Percentiles rank a stretch among this genome's conserved stretches.
These are phyloP conservation scores for Oreochromis mossambicus DNA, from an alignment of 2,797 vertebrate species.

Conservation along the genomic window DNA sequence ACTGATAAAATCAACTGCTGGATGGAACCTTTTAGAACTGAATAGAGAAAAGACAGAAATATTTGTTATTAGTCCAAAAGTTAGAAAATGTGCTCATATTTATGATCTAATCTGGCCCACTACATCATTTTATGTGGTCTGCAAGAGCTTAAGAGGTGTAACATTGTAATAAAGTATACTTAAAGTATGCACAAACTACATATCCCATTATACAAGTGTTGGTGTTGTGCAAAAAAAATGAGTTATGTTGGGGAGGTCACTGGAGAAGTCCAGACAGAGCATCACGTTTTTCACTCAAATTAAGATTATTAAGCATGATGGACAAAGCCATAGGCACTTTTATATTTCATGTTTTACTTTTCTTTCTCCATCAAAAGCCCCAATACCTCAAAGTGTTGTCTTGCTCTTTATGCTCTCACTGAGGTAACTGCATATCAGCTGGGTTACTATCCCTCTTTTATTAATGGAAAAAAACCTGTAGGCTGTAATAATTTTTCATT, in stretches of 20 bases:
- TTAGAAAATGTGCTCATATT: neutral
- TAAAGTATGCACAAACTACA: neutral
- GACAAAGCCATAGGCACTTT: too few species aligned
- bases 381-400: too few species aligned
- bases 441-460: neutral
- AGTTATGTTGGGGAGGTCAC: neutral
- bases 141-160: neutral
- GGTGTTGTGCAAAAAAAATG: rapidly evolving
- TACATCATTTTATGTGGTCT: neutral
- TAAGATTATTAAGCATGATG: too few species aligned
- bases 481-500: neutral
- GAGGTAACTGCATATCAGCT: neutral
- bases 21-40: neutral
- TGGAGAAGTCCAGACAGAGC: too few species aligned
- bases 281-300: too few species aligned
- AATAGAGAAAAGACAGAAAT: neutral
- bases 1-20: neutral
- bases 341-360: too few species aligned
- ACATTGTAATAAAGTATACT: neutral
- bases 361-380: too few species aligned
- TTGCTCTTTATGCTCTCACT: too few species aligned
- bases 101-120: neutral
- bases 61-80: neutral
- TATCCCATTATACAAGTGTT: neutral
- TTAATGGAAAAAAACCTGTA: neutral